phyloP scores from a whole-genome alignment of 2,113 vertebrate genomes.

The Mirza zaza region DNA sequence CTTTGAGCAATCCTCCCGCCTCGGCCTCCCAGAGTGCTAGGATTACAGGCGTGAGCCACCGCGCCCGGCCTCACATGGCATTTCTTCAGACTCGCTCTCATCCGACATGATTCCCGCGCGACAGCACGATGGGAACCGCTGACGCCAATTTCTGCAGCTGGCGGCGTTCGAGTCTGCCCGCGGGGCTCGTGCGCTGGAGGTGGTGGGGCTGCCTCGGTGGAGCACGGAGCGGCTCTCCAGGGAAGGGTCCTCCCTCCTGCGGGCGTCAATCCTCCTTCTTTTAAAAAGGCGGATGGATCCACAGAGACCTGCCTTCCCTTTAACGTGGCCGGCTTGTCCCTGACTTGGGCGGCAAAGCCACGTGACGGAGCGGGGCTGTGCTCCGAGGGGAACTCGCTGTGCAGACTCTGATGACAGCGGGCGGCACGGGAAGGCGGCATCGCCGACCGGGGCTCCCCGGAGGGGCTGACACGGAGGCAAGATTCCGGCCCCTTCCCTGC shows the following conservation, averaged over 20 bases:
- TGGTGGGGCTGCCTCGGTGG: accelerated
- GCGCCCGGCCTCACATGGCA: too few relatives aligned
- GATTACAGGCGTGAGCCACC: too few relatives aligned
- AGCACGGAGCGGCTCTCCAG: accelerated
- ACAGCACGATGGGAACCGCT: accelerated
- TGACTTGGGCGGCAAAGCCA: neutral
- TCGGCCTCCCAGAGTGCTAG: too few relatives aligned
- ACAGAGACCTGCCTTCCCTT: neutral
- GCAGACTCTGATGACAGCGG: neutral
- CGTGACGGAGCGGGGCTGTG: neutral
- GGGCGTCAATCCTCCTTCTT: neutral
- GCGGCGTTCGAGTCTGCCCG: accelerated
- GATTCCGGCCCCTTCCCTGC: neutral
- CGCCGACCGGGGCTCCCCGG: neutral
- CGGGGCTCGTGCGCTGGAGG: accelerated
- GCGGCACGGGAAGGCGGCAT: accelerated
- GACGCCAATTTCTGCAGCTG: accelerated
- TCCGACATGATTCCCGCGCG: too few relatives aligned
- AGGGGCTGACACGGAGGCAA: neutral
- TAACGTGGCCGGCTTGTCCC: neutral
- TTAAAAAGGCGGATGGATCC: neutral
- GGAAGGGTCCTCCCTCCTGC: neutral
- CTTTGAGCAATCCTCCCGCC: too few relatives aligned
- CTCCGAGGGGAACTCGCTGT: neutral
- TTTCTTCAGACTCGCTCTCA: neutral